Evolutionary conservation across 2,113 vertebrate genomes (phyloP).

Genomic region (Laticauda laticaudata): DNA sequence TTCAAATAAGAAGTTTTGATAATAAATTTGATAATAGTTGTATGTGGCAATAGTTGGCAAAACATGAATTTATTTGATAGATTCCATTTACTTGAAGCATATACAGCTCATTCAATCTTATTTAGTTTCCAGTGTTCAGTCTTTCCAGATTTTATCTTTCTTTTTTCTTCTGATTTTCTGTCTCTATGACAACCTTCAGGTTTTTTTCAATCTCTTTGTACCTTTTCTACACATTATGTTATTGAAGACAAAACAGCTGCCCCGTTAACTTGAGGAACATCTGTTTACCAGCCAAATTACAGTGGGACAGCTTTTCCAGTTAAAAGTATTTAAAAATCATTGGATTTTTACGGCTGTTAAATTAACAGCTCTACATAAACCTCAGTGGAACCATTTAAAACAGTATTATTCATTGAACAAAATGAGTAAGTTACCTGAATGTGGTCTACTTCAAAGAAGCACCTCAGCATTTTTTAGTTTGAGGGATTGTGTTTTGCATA

Average conservation of each 20-base stretch:
- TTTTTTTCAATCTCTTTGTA: not conserved
- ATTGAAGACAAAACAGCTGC: constrained; percentile 10
- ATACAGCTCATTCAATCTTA: not conserved
- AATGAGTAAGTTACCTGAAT: not conserved
- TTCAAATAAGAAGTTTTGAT: not conserved
- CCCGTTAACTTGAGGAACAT: constrained; percentile 10
- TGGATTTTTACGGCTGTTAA: not conserved
- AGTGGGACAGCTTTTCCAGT: not conserved
- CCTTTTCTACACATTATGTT: not conserved
- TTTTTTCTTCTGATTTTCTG: not conserved
- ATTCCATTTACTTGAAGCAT: not conserved
- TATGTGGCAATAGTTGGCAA: not conserved
- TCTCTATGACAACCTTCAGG: constrained; percentile 20
- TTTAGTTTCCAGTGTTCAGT: not conserved
- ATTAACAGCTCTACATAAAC: not conserved
- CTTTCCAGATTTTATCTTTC: not conserved
- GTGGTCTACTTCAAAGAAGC: not conserved
- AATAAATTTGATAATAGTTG: not conserved
- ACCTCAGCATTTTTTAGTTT: not conserved
- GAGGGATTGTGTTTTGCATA: not conserved
- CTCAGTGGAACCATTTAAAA: not conserved
- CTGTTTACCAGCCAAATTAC: constrained; percentile 2
- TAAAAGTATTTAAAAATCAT: not conserved
- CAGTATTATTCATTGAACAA: not conserved
- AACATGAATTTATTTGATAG: not conserved